A percentile compares a stretch with the other conserved stretches of the same genome.
These are phyloP conservation scores for Stictonetta naevosa DNA, from an alignment of 2,113 vertebrate species.

Conservation along the genomic window DNA sequence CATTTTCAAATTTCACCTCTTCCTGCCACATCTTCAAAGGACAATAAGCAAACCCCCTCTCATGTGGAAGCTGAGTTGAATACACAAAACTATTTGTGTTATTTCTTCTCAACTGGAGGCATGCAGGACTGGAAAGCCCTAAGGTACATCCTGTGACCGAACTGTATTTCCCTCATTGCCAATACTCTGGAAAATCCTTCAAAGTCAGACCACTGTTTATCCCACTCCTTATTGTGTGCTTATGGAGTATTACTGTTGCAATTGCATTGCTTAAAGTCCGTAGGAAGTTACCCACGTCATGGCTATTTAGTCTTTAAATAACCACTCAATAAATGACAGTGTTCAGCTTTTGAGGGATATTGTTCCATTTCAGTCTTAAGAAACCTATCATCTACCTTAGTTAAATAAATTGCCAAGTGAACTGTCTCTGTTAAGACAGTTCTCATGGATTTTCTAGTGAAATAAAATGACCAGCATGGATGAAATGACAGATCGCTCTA, in stretches of 20 bases:
- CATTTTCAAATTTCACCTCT: neutral
- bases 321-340: neutral
- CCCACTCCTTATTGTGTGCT: neutral
- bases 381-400: neutral
- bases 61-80: neutral
- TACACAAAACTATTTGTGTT: neutral
- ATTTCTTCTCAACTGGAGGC: neutral
- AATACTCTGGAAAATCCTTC: neutral
- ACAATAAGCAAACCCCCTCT: neutral
- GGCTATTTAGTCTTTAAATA: neutral
- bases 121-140: neutral
- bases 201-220: neutral
- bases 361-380: neutral
- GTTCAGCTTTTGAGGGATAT: neutral
- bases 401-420: neutral
- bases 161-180: neutral
- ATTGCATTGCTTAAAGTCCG: neutral
- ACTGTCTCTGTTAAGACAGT: neutral
- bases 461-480: fast-evolving
- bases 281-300: neutral
- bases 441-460: neutral
- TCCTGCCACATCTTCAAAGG: neutral
- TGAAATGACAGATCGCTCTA: neutral
- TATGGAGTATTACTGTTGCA: neutral
- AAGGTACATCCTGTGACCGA: neutral